These are phyloP conservation scores for Thyatira batis DNA, from an alignment of 2,888 invertebrate genomes.

Conservation along the genomic window DNA sequence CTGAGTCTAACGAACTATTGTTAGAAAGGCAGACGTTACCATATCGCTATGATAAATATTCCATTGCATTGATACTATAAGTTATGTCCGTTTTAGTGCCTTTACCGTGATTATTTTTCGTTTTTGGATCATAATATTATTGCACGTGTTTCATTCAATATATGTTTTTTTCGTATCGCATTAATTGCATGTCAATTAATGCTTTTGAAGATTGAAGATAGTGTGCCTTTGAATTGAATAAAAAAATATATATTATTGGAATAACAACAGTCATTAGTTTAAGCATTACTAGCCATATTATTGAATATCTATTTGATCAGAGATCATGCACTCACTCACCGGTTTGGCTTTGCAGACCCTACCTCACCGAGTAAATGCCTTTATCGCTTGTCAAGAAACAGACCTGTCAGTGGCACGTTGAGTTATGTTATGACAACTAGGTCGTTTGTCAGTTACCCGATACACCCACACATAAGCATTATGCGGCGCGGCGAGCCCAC, in stretches of 20 bases:
- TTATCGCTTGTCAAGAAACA: neutral
- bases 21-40: conserved; percentile 20
- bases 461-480: neutral
- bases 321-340: too few relatives aligned
- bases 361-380: neutral
- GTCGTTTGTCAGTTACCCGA: neutral
- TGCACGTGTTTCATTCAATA: too few relatives aligned
- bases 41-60: conserved; percentile 27
- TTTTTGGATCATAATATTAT: neutral
- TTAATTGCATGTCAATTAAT: too few relatives aligned
- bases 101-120: neutral
- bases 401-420: conserved; percentile 1
- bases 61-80: conserved; percentile 8
- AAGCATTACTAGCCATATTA: too few relatives aligned
- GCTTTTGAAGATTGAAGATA: too few relatives aligned
- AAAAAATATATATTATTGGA: too few relatives aligned
- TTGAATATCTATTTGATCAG: too few relatives aligned
- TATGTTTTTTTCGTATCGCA: too few relatives aligned
- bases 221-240: too few relatives aligned
- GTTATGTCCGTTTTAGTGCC: neutral
- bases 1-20: conserved; percentile 23
- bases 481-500: neutral
- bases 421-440: neutral
- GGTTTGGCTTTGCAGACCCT: too few relatives aligned
- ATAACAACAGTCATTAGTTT: too few relatives aligned